A percentile compares a stretch with the other conserved stretches of the same genome.
Conservation (phyloP, 2,888 invertebrate species). For the Stenotaenia linearis region DNA sequence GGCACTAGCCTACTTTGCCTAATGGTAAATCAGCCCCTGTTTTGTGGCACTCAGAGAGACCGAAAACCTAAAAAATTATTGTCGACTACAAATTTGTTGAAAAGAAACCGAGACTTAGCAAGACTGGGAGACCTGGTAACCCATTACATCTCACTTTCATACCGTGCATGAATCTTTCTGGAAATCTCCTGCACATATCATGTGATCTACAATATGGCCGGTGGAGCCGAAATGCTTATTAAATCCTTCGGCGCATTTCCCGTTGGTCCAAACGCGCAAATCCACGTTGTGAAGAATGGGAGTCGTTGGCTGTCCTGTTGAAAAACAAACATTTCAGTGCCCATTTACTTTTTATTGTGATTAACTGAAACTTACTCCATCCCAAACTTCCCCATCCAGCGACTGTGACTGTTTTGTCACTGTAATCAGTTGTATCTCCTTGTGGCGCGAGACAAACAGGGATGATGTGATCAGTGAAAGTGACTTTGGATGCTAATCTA, state of each 20-base stretch:
- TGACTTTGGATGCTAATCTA: conserved; percentile 69
- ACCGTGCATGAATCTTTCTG: conserved; percentile 85
- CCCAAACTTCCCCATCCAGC: conserved; percentile 79
- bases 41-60: no score
- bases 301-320: conserved; percentile 32
- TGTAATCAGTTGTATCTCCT: conserved; percentile 56
- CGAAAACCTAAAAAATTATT: no score
- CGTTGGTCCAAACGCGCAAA: conserved; percentile 39
- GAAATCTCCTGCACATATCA: conserved; percentile 79
- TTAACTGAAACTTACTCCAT: conserved; percentile 2
- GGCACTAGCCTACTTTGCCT: no score
- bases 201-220: conserved; percentile 79
- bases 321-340: not conserved
- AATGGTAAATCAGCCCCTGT: no score
- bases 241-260: conserved; percentile 35
- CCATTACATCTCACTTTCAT: not conserved
- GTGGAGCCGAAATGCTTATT: conserved; percentile 49
- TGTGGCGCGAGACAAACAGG: conserved; percentile 64
- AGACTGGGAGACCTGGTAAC: no score
- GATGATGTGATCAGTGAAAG: conserved; percentile 63
- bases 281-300: conserved; percentile 48
- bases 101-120: no score
- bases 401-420: conserved; percentile 68
- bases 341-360: not conserved
- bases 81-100: no score